Conservation (phyloP, 2,888 invertebrate species). For the Ethmia dodecea region DNA sequence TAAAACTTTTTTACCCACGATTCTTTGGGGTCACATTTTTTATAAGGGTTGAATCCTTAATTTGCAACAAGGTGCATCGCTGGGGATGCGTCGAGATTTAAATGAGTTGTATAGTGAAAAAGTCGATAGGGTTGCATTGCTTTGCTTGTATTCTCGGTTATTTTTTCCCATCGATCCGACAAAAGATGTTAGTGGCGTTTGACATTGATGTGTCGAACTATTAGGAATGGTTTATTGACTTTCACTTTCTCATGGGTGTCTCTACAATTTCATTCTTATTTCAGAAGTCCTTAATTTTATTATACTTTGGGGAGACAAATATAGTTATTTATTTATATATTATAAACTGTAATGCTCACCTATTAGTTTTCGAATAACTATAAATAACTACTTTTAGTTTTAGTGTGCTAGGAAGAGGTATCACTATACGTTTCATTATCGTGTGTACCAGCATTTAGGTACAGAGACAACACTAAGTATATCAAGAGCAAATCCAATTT, state of each 20-base stretch:
- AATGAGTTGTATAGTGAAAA: constrained; percentile 68
- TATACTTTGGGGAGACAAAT: no score
- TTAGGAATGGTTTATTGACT: constrained; percentile 35
- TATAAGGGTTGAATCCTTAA: constrained; percentile 64
- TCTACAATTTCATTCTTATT: no score
- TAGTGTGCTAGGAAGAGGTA: no score
- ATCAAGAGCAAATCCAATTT: no score
- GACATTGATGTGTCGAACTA: constrained; percentile 56
- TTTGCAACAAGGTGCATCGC: constrained; percentile 77
- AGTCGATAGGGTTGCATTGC: constrained; percentile 43
- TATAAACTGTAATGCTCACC: no score
- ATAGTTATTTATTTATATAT: no score
- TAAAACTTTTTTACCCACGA: constrained; percentile 74
- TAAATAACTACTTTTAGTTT: no score
- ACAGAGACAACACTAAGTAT: no score
- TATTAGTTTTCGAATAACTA: no score
- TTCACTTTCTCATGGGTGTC: constrained; percentile 21
- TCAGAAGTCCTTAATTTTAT: no score
- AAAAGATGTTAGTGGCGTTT: constrained; percentile 58
- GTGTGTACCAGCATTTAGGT: no score
- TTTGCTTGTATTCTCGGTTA: constrained; percentile 28
- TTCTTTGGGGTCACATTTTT: constrained; percentile 71
- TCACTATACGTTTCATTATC: no score
- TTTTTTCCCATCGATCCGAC: constrained; percentile 58
- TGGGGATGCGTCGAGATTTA: constrained; percentile 62